Percentiles rank a stretch among this genome's conserved stretches.
phyloP scores from a whole-genome alignment of 2,888 invertebrate species.

The Mythimna pallens region DNA sequence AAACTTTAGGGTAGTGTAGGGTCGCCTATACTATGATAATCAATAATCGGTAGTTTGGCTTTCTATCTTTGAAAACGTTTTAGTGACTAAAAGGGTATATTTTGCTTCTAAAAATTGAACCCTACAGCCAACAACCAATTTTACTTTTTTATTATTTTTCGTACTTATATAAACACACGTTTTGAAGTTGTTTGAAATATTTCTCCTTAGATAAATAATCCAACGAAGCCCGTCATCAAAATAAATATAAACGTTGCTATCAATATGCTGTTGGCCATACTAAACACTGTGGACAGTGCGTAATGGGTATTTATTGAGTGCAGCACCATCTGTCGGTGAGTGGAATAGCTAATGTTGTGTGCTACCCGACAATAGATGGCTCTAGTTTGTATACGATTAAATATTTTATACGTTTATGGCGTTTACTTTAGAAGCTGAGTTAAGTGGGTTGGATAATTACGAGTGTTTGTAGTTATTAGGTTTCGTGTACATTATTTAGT shows the following conservation, averaged over 20 bases:
- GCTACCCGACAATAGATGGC: constrained; percentile 56
- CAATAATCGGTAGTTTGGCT: too few species aligned
- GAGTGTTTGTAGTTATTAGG: constrained; percentile 16
- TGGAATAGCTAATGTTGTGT: constrained; percentile 53
- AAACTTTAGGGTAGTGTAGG: too few species aligned
- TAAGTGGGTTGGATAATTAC: constrained; percentile 42
- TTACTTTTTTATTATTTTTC: too few species aligned
- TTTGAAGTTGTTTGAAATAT: neutral
- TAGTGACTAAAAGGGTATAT: too few species aligned
- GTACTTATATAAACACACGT: neutral
- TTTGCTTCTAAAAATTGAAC: too few species aligned
- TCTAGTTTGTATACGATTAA: constrained; percentile 44
- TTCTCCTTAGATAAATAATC: neutral
- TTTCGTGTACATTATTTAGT: constrained; percentile 7
- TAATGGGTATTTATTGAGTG: constrained; percentile 56
- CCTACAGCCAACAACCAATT: neutral
- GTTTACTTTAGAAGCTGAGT: constrained; percentile 27
- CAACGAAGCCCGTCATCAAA: neutral
- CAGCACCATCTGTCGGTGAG: constrained; percentile 60
- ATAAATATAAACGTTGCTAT: neutral
- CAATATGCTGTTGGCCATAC: constrained; percentile 38
- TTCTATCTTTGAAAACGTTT: too few species aligned
- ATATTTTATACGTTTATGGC: constrained; percentile 39
- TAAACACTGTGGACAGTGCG: constrained; percentile 33
- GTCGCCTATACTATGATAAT: too few species aligned